Base-by-base conservation (phyloP, 1,140 invertebrate species). In the Drosophila sechellia region DNA sequence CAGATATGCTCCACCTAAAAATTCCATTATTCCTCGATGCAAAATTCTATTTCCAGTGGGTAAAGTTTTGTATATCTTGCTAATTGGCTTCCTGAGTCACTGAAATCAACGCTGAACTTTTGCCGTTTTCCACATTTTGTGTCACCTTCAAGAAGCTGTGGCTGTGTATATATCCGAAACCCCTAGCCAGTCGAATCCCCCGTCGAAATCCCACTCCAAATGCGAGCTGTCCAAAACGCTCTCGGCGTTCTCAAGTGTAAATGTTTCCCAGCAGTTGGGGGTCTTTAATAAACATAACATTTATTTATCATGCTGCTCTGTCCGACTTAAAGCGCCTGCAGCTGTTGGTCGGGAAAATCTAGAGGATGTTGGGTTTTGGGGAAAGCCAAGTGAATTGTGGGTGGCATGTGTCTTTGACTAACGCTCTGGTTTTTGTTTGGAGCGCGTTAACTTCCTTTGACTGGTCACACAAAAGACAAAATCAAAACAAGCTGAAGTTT, bases 231-330 rank as follows among this genome's bases (percentile, higher is more conserved):
- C 48, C 37, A 50, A 48, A 45, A 34, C 17, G 56, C 79, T 63
- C 8, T 27, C 45, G 52, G 79, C 73, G 12, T 49, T 63, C 37
- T 56, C 43, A 81, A 81, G 73, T 73, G 76, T 54, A 74, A 74
- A 74, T 75, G 72, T 46, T 70, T 57, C 15, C 53, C 40, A 65
- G 61, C 61, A 71, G 70, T 70, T 39, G 66, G 50, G 63, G 81
- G 64, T 64, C 80, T 86, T 86, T 78, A 81, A 87, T 87, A 86
- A 86, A 76, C 69, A 87, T 71, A 81, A 85, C 57, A 80, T 77
- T 80, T 80, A 66, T 69, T 52, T 63, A 56, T 57, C 48, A 66
- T 57, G 53, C 64, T 65, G 45, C 60, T 52, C 27, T 34, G 42
- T 49, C 52, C 49, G 22, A 46, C 46, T 57, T 56, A 39, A 40